These are phyloP conservation scores for Muraenolepis orangiensis DNA, from an alignment of 2,797 vertebrate genomes.

Conservation along the genomic window DNA sequence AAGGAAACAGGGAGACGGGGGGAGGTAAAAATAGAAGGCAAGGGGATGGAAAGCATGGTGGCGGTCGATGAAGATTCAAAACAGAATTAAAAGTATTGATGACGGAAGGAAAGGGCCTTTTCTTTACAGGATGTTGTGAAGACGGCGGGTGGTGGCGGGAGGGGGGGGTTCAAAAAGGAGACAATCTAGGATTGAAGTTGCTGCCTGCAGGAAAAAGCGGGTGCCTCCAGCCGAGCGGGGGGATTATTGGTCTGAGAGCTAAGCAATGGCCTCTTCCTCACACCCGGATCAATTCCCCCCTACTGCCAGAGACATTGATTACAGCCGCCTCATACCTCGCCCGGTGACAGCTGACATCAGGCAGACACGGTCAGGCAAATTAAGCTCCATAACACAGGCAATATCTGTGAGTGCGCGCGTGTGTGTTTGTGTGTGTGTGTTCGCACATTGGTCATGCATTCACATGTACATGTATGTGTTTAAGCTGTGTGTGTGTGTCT, in stretches of 20 bases:
- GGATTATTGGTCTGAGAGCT: conserved; percentile 17
- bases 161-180: background rate
- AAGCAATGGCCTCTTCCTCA: conserved; percentile 37
- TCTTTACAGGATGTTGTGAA: background rate
- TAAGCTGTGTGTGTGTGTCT: background rate
- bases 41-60: background rate
- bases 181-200: background rate
- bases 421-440: background rate
- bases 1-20: conserved; percentile 62
- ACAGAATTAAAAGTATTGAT: conserved; percentile 44
- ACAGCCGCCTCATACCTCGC: conserved; percentile 52
- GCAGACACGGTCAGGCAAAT: conserved; percentile 53
- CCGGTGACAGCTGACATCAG: conserved; percentile 61
- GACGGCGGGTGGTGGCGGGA: no score
- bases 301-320: conserved; percentile 55
- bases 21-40: conserved; percentile 58
- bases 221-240: conserved; percentile 9
- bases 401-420: conserved; percentile 32
- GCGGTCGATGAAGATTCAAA: conserved; percentile 50
- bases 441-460: no score
- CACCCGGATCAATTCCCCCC: conserved; percentile 48
- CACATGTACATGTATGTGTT: background rate
- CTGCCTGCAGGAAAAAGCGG: conserved; percentile 15
- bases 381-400: conserved; percentile 45
- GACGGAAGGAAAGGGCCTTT: conserved; percentile 12